phyloP scores from a whole-genome alignment of 1,140 invertebrate species.

The Drosophila navojoa region DNA sequence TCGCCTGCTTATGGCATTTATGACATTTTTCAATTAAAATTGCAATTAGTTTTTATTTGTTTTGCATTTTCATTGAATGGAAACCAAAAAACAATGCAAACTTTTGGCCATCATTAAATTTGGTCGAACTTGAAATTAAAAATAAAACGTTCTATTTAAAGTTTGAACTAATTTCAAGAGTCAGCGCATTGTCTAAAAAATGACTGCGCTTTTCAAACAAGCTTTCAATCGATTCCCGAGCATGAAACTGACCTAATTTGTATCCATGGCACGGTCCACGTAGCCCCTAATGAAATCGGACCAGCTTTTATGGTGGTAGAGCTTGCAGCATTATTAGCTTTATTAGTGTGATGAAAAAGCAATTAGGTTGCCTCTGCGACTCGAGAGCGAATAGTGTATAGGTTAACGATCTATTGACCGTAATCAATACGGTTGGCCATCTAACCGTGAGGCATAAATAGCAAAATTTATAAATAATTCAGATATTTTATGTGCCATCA shows the following conservation, averaged over 20 bases:
- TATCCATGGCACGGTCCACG: neutral
- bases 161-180: too few relatives aligned
- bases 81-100: too few relatives aligned
- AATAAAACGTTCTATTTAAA: too few relatives aligned
- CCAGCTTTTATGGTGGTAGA: neutral
- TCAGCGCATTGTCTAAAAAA: too few relatives aligned
- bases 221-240: too few relatives aligned
- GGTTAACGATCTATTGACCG: neutral
- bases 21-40: neutral
- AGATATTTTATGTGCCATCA: neutral
- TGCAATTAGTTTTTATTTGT: neutral
- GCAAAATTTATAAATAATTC: neutral
- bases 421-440: neutral
- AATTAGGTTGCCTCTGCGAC: neutral
- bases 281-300: neutral
- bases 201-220: too few relatives aligned
- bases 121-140: too few relatives aligned
- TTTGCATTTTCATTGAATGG: too few relatives aligned
- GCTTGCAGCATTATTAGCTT: slow-evolving; percentile 1
- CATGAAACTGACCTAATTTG: neutral
- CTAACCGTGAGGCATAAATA: neutral
- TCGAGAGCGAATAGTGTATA: neutral
- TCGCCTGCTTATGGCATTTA: neutral
- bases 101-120: too few relatives aligned
- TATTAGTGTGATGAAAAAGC: slow-evolving; percentile 1